Percentiles rank a stretch among this genome's conserved stretches.
These are phyloP conservation scores for Natator depressus DNA, from an alignment of 2,113 vertebrate genomes.

Conservation along the genomic window DNA sequence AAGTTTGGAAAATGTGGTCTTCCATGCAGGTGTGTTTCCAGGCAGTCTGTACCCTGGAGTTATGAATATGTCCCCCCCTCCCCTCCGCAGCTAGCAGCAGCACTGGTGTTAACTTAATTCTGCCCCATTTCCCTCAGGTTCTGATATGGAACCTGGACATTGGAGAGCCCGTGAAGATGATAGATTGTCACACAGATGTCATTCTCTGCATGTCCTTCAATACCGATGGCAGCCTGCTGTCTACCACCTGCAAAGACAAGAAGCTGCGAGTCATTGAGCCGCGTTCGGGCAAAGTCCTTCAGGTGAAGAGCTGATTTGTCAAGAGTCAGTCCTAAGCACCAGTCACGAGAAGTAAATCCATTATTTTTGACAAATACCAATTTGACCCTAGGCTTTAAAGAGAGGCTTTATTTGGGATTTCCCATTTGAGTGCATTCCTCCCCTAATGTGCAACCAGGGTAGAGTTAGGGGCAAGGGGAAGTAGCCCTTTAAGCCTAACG, in stretches of 20 bases:
- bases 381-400: background rate
- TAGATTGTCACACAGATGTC: constrained; percentile 96
- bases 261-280: constrained; percentile 93
- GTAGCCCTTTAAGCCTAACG: background rate
- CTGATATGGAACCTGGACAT: constrained; percentile 98
- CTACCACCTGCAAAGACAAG: constrained; percentile 97
- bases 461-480: background rate
- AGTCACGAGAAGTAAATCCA: background rate
- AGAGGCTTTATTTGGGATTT: background rate
- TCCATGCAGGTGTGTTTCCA: background rate
- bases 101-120: background rate
- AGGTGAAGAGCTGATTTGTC: constrained; percentile 76
- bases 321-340: background rate
- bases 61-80: background rate
- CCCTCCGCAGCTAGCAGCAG: background rate
- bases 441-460: background rate
- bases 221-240: constrained; percentile 92
- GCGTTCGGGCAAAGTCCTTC: constrained; percentile 91
- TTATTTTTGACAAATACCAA: background rate
- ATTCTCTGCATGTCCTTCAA: constrained; percentile 99
- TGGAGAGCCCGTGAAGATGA: constrained; percentile 97
- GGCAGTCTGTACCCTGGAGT: no score
- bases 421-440: background rate
- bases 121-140: constrained; percentile 75
- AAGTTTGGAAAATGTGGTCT: background rate